Evolutionary conservation across 1,140 invertebrate genomes (phyloP).

Genomic region (Aphaenogaster rudis): DNA sequence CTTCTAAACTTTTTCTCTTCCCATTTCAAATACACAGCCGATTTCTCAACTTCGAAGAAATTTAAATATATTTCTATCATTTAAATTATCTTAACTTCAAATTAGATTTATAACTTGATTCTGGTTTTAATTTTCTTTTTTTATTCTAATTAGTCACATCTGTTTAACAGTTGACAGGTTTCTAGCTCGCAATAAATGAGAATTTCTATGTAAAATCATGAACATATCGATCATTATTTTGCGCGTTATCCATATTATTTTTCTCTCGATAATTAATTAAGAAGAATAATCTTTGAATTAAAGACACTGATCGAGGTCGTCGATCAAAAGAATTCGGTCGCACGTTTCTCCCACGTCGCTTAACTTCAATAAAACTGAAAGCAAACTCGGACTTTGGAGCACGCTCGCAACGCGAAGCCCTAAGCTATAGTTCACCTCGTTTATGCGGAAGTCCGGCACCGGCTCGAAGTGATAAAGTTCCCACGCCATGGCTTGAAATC

Average conservation of each 20-base stretch:
- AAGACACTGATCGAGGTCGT: slow-evolving; percentile 16
- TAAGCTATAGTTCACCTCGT: slow-evolving; percentile 62
- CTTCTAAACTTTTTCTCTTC: not conserved
- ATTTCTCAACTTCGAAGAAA: not conserved
- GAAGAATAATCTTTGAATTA: not conserved
- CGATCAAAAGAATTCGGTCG: slow-evolving; percentile 10
- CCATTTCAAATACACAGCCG: not conserved
- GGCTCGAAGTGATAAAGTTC: slow-evolving; percentile 50
- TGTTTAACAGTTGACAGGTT: not conserved
- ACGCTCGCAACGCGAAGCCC: slow-evolving; percentile 30
- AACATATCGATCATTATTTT: not conserved
- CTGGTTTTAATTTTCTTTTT: not conserved
- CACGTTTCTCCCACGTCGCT: slow-evolving; percentile 28
- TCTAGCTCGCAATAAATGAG: not conserved
- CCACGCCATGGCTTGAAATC: slow-evolving; percentile 58
- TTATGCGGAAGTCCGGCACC: slow-evolving; percentile 60
- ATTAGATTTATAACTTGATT: not conserved
- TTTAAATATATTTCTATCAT: not conserved
- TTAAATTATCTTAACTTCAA: not conserved
- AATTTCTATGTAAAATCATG: not conserved
- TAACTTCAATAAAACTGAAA: slow-evolving; percentile 58
- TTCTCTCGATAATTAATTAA: not conserved
- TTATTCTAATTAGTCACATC: not conserved
- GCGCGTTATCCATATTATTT: not conserved
- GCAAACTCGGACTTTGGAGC: slow-evolving; percentile 54